phyloP scores from a whole-genome alignment of 2,113 vertebrate genomes.

The Burhinus bistriatus region DNA sequence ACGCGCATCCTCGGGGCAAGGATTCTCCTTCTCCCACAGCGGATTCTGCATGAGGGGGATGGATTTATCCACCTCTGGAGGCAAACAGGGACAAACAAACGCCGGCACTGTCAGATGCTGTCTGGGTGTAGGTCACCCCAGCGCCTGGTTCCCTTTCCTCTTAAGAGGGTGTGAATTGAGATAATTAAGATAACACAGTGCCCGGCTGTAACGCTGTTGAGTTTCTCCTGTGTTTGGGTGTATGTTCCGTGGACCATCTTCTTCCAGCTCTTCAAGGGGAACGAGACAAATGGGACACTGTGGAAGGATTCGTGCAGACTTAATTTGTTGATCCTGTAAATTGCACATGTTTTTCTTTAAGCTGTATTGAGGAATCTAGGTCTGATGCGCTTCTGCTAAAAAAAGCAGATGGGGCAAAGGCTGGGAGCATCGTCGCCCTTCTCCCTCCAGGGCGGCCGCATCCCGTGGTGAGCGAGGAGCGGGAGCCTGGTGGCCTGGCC shows the following conservation, averaged over 20 bases:
- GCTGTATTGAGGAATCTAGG: not conserved
- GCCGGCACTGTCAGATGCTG: not conserved
- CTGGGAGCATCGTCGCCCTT: not conserved
- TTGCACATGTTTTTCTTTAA: not conserved
- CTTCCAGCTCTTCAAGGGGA: not conserved
- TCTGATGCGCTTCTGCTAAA: not conserved
- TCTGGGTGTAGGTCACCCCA: not conserved
- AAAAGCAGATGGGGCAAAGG: not conserved
- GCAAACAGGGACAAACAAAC: not conserved
- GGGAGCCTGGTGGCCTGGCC: not conserved
- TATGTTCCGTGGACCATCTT: not conserved
- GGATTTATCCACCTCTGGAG: not conserved
- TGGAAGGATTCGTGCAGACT: not conserved
- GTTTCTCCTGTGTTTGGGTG: not conserved
- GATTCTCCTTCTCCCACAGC: not conserved
- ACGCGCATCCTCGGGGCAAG: not conserved
- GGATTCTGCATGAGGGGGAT: rapidly evolving
- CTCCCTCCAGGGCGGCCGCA: not conserved
- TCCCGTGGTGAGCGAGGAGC: not conserved
- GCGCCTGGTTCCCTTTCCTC: not conserved
- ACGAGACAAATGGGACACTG: not conserved
- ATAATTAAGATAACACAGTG: not conserved
- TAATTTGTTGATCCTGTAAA: not conserved
- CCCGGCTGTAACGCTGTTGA: not conserved
- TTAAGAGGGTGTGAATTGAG: rapidly evolving